Base-by-base conservation (phyloP, 2,888 invertebrate genomes). In the Cecidostiba fungosa region DNA sequence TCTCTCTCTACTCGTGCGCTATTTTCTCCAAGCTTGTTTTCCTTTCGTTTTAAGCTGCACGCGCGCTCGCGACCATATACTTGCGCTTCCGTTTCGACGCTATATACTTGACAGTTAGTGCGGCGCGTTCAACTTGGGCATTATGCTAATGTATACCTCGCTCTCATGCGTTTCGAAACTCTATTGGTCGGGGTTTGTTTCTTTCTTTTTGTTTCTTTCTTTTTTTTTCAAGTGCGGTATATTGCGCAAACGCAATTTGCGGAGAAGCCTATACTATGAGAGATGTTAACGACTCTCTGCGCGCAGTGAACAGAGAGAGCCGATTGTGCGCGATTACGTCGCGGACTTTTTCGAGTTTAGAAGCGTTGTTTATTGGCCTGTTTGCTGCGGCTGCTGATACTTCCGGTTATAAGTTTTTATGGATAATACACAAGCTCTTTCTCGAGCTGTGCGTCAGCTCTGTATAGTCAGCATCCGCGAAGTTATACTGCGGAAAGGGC, bases 61-160 rank as follows among this genome's bases (percentile, higher is more conserved):
- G 72, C n/a, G 16, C n/a, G 16, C 26, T 19, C 32, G 19, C 32
- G 14, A 32, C 54, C 19, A 16, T 54, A 12, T 32, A 32, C 29
- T 16, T 29, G n/a, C 70, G 72, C 72, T 72, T 72, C 72, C 72
- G 72, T 72, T 43, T 72, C 72, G 36, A 36, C 39, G 23, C 19
- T 39, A 10, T 39, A 39, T 10, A 36, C 72, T 72, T 72, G 72
- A 72, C 72, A 72, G 72, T 72, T 43, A 72, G 50, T 54, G 19
- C 6, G 6, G 29, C 4, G 74, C 50, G 74, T 2, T 14, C 47
- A 54, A 29, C 69, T 16, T 12, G 69, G 69, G 10, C 50, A 29
- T 54, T 54, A 50, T 50, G 29, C 50, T 54, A 50, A 32, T 32
- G 50, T 8, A 1, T 10, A n/a, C n/a, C 50, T 23, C 26, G 76